These are phyloP conservation scores for Ptiloglossa arizonensis DNA, from an alignment of 1,140 invertebrate genomes.

Conservation along the genomic window DNA sequence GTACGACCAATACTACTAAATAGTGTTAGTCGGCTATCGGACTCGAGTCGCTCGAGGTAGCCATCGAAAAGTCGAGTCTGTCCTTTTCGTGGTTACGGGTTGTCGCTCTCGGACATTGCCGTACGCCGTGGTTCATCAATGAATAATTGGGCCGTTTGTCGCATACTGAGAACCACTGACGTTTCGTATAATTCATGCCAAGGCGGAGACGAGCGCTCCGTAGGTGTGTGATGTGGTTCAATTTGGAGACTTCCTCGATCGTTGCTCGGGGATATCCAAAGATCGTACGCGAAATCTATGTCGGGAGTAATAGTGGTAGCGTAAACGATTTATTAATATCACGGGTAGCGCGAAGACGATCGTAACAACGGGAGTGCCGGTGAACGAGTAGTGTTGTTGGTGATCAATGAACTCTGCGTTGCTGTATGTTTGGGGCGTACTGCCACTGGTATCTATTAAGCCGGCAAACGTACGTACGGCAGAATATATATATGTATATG, in stretches of 20 bases:
- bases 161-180: slow-evolving; percentile 38
- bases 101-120: neutral
- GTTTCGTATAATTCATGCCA: slow-evolving; percentile 43
- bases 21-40: slow-evolving; percentile 25
- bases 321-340: slow-evolving; percentile 26
- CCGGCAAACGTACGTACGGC: slow-evolving; percentile 51
- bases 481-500: neutral
- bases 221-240: slow-evolving; percentile 52
- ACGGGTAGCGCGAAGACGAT: slow-evolving; percentile 21
- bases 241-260: slow-evolving; percentile 35
- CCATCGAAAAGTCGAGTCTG: neutral
- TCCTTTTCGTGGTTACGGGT: neutral
- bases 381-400: slow-evolving; percentile 48
- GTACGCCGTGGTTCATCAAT: slow-evolving; percentile 4
- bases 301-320: neutral
- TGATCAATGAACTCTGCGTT: slow-evolving; percentile 76
- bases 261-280: slow-evolving; percentile 13
- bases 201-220: slow-evolving; percentile 30
- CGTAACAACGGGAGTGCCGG: slow-evolving; percentile 53
- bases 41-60: slow-evolving; percentile 1
- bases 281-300: slow-evolving; percentile 21
- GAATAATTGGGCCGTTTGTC: neutral
- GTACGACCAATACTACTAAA: neutral
- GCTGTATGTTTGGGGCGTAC: slow-evolving; percentile 70
- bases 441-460: slow-evolving; percentile 45